Conservation (phyloP, 1,140 invertebrate genomes). For the Eurosta solidaginis region DNA sequence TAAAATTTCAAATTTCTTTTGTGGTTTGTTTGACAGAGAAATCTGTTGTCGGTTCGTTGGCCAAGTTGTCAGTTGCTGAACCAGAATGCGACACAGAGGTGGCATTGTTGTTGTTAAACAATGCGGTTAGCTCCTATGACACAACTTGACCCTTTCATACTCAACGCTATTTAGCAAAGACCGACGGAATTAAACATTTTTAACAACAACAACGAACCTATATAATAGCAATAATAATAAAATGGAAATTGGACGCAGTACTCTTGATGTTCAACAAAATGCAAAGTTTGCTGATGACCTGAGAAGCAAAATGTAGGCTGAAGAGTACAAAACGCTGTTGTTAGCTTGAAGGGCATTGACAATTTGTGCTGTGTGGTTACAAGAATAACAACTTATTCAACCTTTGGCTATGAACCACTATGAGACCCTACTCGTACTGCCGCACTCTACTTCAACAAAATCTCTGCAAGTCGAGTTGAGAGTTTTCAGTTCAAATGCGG, state of each 20-base stretch:
- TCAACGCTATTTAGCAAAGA: background rate
- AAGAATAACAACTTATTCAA: background rate
- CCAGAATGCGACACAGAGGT: background rate
- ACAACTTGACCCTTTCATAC: background rate
- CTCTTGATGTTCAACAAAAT: background rate
- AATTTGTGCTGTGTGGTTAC: slow-evolving; percentile 5
- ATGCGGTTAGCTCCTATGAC: slow-evolving; percentile 11
- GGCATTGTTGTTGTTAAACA: background rate
- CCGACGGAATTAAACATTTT: background rate
- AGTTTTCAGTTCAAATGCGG: background rate
- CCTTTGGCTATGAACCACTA: too few relatives aligned
- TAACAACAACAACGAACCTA: background rate
- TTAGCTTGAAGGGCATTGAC: background rate
- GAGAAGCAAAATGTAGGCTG: too few relatives aligned
- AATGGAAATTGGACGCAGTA: background rate
- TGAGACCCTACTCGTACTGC: too few relatives aligned
- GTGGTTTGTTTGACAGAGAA: slow-evolving; percentile 15
- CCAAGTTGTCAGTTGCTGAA: background rate
- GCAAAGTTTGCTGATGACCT: background rate
- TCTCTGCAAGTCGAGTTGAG: background rate
- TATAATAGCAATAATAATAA: background rate
- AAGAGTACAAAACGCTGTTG: background rate
- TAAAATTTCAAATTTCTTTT: slow-evolving; percentile 27
- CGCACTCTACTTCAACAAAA: too few relatives aligned
- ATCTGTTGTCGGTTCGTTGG: slow-evolving; percentile 14